A percentile compares a stretch with the other conserved stretches of the same genome.
phyloP scores from a whole-genome alignment of 1,140 invertebrate species.

The Caenorhabditis tropicalis region DNA sequence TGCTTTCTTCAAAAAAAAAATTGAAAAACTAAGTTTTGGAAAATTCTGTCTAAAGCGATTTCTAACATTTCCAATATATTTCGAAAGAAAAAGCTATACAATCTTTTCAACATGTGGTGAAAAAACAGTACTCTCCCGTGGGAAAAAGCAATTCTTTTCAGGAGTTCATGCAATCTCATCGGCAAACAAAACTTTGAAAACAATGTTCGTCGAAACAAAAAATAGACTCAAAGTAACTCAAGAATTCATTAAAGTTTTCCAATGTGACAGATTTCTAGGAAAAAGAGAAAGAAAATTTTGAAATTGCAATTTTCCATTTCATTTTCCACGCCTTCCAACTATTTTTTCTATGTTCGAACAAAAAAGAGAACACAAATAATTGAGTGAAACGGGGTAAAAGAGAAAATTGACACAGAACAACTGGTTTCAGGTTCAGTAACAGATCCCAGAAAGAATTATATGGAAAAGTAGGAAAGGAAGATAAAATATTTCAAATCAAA shows the following conservation, averaged over 20 bases:
- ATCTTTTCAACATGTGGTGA: too few relatives aligned
- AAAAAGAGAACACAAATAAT: conserved; percentile 27
- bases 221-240: neutral
- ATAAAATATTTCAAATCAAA: neutral
- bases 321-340: neutral
- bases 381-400: conserved; percentile 9
- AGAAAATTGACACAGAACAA: conserved; percentile 10
- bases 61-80: too few relatives aligned
- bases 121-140: too few relatives aligned
- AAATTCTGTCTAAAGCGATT: too few relatives aligned
- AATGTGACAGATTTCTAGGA: neutral
- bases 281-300: neutral
- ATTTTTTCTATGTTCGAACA: neutral
- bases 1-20: too few relatives aligned
- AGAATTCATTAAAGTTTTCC: neutral
- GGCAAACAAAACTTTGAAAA: neutral
- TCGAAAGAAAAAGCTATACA: too few relatives aligned
- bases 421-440: conserved; percentile 29
- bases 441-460: neutral
- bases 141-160: too few relatives aligned
- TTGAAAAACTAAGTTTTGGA: too few relatives aligned
- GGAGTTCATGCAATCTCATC: too few relatives aligned
- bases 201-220: neutral
- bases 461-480: neutral
- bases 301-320: neutral